phyloP scores from a whole-genome alignment of 2,797 vertebrate genomes.

The Dryobates pubescens region DNA sequence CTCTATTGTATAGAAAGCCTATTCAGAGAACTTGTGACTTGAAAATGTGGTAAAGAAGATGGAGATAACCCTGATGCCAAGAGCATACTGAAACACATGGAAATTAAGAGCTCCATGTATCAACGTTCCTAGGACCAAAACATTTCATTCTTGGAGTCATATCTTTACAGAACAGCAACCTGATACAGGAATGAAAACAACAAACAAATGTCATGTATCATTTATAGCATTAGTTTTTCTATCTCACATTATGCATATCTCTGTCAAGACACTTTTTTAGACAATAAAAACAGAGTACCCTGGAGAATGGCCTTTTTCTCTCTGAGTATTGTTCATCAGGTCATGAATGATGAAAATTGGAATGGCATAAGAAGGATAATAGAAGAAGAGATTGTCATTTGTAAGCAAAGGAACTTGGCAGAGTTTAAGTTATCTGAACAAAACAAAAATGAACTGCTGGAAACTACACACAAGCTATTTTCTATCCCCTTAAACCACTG shows the following conservation, averaged over 20 bases:
- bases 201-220: neutral
- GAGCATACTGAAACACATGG: neutral
- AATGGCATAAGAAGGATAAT: neutral
- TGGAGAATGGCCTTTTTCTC: neutral
- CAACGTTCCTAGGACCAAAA: neutral
- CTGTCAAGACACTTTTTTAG: neutral
- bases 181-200: neutral
- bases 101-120: neutral
- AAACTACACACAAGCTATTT: neutral
- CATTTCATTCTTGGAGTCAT: neutral
- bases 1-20: neutral
- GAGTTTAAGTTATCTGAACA: neutral
- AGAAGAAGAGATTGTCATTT: neutral
- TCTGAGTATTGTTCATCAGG: neutral
- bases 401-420: neutral
- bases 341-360: neutral
- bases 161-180: neutral
- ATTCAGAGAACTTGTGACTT: neutral
- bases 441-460: neutral
- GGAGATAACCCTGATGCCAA: neutral
- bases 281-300: neutral
- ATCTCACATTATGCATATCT: neutral
- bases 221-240: neutral
- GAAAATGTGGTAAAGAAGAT: neutral
- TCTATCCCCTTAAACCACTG: neutral